These are phyloP conservation scores for Palythoa caribaeorum DNA, from an alignment of 92 coral and sea anemone species.

Conservation along the genomic window DNA sequence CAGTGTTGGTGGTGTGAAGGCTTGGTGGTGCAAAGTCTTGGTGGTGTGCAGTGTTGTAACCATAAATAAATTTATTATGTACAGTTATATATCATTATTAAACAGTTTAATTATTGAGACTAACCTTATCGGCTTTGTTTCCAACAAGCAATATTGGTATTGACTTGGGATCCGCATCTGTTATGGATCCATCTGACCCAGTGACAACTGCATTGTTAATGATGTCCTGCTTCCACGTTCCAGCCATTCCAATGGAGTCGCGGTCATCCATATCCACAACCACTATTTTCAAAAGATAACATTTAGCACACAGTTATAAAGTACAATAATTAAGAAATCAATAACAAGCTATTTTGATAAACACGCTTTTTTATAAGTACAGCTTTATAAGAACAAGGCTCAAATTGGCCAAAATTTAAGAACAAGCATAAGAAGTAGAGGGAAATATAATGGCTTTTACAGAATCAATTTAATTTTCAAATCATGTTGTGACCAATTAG, in stretches of 20 bases:
- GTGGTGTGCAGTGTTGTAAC: no score
- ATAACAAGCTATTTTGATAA: no score
- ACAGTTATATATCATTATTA: not conserved
- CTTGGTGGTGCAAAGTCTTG: no score
- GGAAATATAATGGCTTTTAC: no score
- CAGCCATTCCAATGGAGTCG: constrained; percentile 96
- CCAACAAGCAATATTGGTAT: constrained; percentile 93
- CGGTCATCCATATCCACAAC: constrained; percentile 96
- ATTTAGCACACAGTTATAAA: not conserved
- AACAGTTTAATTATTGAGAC: not conserved
- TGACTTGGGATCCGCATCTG: constrained; percentile 50
- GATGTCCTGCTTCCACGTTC: constrained; percentile 99
- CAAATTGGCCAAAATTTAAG: no score
- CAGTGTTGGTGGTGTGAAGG: no score
- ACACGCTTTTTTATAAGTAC: no score
- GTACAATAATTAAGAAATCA: no score
- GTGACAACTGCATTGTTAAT: constrained; percentile 93
- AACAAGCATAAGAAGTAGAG: no score
- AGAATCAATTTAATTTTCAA: no score
- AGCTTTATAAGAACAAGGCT: no score
- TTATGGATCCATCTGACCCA: constrained; percentile 49
- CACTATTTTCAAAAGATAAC: constrained; percentile 54
- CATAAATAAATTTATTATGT: not conserved
- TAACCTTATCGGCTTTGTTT: constrained; percentile 91
- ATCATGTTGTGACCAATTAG: no score